A percentile compares a stretch with the other conserved stretches of the same genome.
Evolutionary conservation across 2,113 vertebrate species (phyloP).

Genomic region (Leptobrachium leishanense): DNA sequence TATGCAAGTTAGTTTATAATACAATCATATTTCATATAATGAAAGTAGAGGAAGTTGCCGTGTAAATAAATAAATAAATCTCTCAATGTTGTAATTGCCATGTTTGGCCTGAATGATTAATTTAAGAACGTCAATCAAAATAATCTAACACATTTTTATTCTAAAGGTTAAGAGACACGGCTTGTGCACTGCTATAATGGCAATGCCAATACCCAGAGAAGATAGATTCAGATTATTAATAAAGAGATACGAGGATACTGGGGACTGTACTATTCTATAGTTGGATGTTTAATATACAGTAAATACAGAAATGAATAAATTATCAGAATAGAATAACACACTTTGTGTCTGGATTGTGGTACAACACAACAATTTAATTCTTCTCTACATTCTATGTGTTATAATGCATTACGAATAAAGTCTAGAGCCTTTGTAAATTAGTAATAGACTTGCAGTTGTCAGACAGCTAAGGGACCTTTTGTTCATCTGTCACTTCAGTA

Average conservation of each 20-base stretch:
- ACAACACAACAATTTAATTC: too few relatives aligned
- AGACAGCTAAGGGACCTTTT: too few relatives aligned
- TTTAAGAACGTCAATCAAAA: constrained; percentile 71
- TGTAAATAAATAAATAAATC: constrained; percentile 60
- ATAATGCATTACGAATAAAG: too few relatives aligned
- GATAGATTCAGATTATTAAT: constrained; percentile 67
- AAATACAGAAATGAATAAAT: too few relatives aligned
- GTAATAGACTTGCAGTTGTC: too few relatives aligned
- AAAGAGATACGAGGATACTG: constrained; percentile 56
- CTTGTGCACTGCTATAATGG: constrained; percentile 63
- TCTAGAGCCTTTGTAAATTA: too few relatives aligned
- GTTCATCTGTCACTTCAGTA: too few relatives aligned
- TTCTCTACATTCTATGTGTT: too few relatives aligned
- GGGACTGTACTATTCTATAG: constrained; percentile 22
- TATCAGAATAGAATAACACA: too few relatives aligned
- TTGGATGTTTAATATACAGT: too few relatives aligned
- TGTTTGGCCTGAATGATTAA: constrained; percentile 73
- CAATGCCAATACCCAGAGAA: constrained; percentile 62
- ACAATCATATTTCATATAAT: constrained; percentile 69
- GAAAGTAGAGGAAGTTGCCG: constrained; percentile 60
- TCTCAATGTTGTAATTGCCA: constrained; percentile 69
- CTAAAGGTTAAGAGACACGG: constrained; percentile 71
- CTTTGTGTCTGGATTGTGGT: too few relatives aligned
- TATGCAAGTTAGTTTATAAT: constrained; percentile 67
- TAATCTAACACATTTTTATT: constrained; percentile 73